Base-by-base conservation (phyloP, 2,797 vertebrate genomes). In the Hoplostethus mediterraneus region DNA sequence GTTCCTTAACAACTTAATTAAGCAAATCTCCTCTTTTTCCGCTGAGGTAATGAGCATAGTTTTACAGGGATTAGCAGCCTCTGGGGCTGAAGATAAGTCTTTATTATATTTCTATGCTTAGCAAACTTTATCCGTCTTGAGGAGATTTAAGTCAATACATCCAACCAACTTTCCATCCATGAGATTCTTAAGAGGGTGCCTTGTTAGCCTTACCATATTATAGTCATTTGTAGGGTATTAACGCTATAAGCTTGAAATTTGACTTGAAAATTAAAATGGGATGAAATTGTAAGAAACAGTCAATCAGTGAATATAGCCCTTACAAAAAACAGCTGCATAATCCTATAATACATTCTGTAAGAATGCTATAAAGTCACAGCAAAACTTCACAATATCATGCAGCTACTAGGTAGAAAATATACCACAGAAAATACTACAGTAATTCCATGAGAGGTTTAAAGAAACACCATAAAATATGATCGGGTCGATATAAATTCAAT, bases 1-100 rank as follows among this genome's bases (percentile, higher is more conserved):
- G 60, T 85, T 88, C 79, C 84, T 87, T 90, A 89, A 93, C 84
- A 84, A 83, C 85, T 92, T 92, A 91, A 94, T 92, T 92, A 94
- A 89, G 88, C 76, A 86, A 91, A 89, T 91, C 89, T 87, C 76
- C 81, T 67, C 66, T 67, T 90, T 87, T 82, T 80, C 70, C 78
- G 73, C 54, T 31, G 62, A 79, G 80, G 82, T 92, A 90, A 92
- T 87, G 86, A 90, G 79, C 63, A 45, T 78, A 88, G 87, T 92
- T 91, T 88, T 84, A 89, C 87, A 85, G 72, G 85, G 87, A 91
- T 92, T 92, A 92, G 80, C 59, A 9, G 56, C 88, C 88, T 86
- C 81, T 60, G 13, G 76, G 64, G 85, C 74, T 77, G 67, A 72
- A 81, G 80, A 85, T 86, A 68, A 86, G 70, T 79, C 77, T 75